These are phyloP conservation scores for Pangasius macronema DNA, from an alignment of 2,797 vertebrate species.

Conservation along the genomic window DNA sequence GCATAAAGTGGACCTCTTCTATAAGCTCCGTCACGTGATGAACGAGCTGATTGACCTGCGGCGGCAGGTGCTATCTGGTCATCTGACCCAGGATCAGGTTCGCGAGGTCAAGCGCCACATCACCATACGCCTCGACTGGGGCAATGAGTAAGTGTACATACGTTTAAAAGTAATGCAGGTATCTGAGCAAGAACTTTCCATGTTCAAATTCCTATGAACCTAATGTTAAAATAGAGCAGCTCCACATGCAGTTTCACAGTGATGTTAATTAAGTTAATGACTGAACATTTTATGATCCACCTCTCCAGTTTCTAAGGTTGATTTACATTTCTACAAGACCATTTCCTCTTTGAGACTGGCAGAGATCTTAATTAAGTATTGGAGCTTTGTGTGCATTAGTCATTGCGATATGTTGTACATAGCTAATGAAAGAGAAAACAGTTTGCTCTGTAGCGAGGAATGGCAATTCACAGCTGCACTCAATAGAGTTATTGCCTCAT, in stretches of 20 bases:
- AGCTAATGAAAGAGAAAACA: conserved; percentile 18
- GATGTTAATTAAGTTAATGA: not conserved
- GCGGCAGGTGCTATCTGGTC: conserved; percentile 95
- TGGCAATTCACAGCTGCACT: not conserved
- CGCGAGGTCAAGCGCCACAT: conserved; percentile 97
- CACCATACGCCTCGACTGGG: conserved; percentile 97
- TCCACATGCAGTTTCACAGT: no score
- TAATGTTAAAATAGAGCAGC: not conserved
- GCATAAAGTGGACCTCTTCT: conserved; percentile 98
- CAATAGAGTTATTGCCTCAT: conserved; percentile 32
- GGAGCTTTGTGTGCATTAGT: conserved; percentile 22
- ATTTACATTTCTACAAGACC: not conserved
- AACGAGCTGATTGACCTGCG: conserved; percentile 97
- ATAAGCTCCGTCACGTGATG: conserved; percentile 99
- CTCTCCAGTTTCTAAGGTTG: not conserved
- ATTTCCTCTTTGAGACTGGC: not conserved
- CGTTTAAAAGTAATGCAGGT: not conserved
- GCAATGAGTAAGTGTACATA: conserved; percentile 92
- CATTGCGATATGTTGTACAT: conserved; percentile 2
- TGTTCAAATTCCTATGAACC: not conserved
- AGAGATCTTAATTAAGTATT: conserved; percentile 25
- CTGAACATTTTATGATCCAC: conserved; percentile 3
- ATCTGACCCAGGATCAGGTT: conserved; percentile 97
- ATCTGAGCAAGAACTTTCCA: not conserved
- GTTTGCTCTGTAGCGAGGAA: not conserved